Evolutionary conservation across 2,113 vertebrate species (phyloP).

Genomic region (Pseudopipra pipra): DNA sequence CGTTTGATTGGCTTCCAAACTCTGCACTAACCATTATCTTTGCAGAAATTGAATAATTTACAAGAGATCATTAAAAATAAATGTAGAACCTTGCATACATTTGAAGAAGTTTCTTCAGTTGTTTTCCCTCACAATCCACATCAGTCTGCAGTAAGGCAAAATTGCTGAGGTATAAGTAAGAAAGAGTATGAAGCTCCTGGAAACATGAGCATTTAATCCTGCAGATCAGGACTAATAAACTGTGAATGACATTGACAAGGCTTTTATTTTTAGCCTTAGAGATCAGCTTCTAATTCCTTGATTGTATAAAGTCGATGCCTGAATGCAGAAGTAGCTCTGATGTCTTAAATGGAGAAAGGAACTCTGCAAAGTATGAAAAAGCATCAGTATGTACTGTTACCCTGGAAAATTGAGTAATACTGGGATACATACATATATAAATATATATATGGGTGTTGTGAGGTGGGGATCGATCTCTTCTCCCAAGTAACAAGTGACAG

Average conservation of each 20-base stretch:
- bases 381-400: neutral
- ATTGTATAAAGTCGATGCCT: conserved; percentile 22
- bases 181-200: conserved; percentile 22
- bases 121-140: conserved; percentile 33
- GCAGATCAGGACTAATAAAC: conserved; percentile 59
- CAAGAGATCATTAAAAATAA: conserved; percentile 69
- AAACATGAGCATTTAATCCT: conserved; percentile 52
- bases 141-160: neutral
- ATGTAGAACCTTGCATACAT: conserved; percentile 42
- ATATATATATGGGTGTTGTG: neutral
- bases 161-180: conserved; percentile 36
- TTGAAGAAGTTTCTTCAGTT: conserved; percentile 54
- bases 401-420: neutral
- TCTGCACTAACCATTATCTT: conserved; percentile 65
- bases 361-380: neutral
- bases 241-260: conserved; percentile 65
- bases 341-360: neutral
- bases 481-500: neutral
- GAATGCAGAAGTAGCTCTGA: conserved; percentile 47
- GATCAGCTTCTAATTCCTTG: conserved; percentile 58
- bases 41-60: conserved; percentile 73
- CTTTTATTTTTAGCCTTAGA: conserved; percentile 62
- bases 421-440: neutral
- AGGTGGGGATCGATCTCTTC: neutral
- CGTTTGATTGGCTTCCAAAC: conserved; percentile 67